A percentile compares a stretch with the other conserved stretches of the same genome.
phyloP scores from a whole-genome alignment of 2,113 vertebrate species.

The Poeciliopsis retropinna region DNA sequence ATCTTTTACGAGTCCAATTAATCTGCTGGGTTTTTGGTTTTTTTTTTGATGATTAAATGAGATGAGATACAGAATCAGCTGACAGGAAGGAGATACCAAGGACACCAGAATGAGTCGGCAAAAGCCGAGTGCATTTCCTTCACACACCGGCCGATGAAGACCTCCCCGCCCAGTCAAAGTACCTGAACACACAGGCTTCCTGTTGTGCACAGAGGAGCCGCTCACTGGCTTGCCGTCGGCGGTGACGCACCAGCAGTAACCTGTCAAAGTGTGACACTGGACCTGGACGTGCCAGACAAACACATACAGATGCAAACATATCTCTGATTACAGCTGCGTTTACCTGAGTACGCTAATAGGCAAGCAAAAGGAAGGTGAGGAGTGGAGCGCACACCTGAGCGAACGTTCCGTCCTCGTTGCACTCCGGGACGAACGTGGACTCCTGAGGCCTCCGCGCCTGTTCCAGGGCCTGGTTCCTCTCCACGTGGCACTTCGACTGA shows the following conservation, averaged over 20 bases:
- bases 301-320: not conserved
- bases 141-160: not conserved
- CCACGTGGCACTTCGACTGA: constrained; percentile 91
- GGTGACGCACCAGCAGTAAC: constrained; percentile 99
- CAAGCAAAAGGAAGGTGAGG: not conserved
- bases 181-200: constrained; percentile 99
- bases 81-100: too few species aligned
- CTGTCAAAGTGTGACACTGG: constrained; percentile 97
- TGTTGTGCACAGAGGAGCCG: constrained; percentile 97
- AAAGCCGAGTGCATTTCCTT: not conserved
- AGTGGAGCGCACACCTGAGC: constrained; percentile 84
- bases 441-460: constrained; percentile 92
- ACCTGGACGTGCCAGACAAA: constrained; percentile 81
- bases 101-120: not conserved
- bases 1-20: not conserved
- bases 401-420: constrained; percentile 94
- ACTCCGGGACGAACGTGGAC: constrained; percentile 95
- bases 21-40: not conserved
- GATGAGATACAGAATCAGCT: too few species aligned
- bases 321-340: not conserved
- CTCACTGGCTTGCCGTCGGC: constrained; percentile 96
- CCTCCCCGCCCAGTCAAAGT: constrained; percentile 63
- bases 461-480: constrained; percentile 91
- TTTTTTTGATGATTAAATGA: not conserved
- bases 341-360: constrained; percentile 2